Evolutionary conservation across 2,797 vertebrate species (phyloP), one percentile per base, ranked within the genome.

Genomic region (Sebastes paucispinis): DNA sequence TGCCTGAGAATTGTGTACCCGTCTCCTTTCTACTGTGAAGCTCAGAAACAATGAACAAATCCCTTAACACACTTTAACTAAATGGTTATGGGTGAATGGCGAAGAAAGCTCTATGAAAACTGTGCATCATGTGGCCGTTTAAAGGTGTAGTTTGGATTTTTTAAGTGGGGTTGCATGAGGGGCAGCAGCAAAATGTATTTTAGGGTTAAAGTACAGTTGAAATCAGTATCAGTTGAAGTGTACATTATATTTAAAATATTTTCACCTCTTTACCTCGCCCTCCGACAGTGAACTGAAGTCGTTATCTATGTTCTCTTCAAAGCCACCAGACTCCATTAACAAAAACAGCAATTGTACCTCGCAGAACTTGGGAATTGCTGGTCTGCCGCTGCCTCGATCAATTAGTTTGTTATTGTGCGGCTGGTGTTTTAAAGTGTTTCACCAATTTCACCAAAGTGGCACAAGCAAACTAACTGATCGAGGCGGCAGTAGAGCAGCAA

Each of bases 161-260:
- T 24, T 55, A 24, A 11, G 11, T 57, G 22, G 6, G 54, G 22
- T 57, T 14, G 11, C 24, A 25, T 57, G 54, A 57, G 54, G 13
- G 24, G 25, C 24, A 58, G 24, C 24, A 47, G 43, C 39, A 16
- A 43, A 43, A 43, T 43, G 39, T 14, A 16, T 43, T 43, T 16
- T 43, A 14, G 36, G 24, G 24, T 24, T 24, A 24, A 24, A 24
- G 24, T 24, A 24, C 24, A 24, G 24, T 24, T 24, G 14, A 47
- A 47, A 43, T 43, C 36, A 39, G 13, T 39, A 39, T 16, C 14
- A 43, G 39, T 43, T 16, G 13, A 43, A 43, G 39, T 43, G 39
- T 16, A 43, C 39, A 16, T 0, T 7, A 43, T 0, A 3, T 39
- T 39, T 39, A 14, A 2, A 39, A 39, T 39, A 39, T 39, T 14